Percentiles rank a stretch among this genome's conserved stretches.
Evolutionary conservation across 2,888 invertebrate genomes (phyloP).

Genomic region (Trichogramma dendrolimi): DNA sequence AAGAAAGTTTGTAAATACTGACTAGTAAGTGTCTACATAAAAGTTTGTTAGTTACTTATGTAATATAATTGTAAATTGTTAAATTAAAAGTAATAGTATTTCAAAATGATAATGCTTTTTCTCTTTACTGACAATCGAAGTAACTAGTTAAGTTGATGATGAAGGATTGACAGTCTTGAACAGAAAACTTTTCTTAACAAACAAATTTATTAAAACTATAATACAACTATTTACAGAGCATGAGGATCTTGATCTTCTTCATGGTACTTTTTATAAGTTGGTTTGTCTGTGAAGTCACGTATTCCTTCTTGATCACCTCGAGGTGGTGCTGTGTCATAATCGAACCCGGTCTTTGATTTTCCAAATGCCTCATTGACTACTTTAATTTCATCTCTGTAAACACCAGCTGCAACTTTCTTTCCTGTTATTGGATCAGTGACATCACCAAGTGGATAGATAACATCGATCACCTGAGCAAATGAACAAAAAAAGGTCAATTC

Average conservation of each 20-base stretch:
- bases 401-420: slow-evolving; percentile 69
- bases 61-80: slow-evolving; percentile 14
- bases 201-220: slow-evolving; percentile 13
- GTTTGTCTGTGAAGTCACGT: slow-evolving; percentile 75
- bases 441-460: slow-evolving; percentile 79
- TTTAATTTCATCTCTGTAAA: slow-evolving; percentile 73
- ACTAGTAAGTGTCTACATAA: not conserved
- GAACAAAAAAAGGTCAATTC: not conserved
- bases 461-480: slow-evolving; percentile 58
- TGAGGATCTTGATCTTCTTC: slow-evolving; percentile 70
- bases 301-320: slow-evolving; percentile 79
- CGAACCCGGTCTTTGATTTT: slow-evolving; percentile 63
- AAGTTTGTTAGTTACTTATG: slow-evolving; percentile 3
- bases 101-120: too few species aligned
- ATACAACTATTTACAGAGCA: slow-evolving; percentile 51
- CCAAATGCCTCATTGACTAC: slow-evolving; percentile 67
- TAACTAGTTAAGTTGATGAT: too few species aligned
- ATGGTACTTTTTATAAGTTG: slow-evolving; percentile 74
- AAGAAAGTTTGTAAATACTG: too few species aligned
- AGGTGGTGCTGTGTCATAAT: slow-evolving; percentile 72
- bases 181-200: slow-evolving; percentile 14
- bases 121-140: too few species aligned
- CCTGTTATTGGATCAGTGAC: slow-evolving; percentile 81
- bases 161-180: not conserved
- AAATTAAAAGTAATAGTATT: slow-evolving; percentile 3